Percentiles rank a stretch among this genome's conserved stretches.
Conservation (phyloP, 1,140 invertebrate genomes). For the Leptinotarsa texana region DNA sequence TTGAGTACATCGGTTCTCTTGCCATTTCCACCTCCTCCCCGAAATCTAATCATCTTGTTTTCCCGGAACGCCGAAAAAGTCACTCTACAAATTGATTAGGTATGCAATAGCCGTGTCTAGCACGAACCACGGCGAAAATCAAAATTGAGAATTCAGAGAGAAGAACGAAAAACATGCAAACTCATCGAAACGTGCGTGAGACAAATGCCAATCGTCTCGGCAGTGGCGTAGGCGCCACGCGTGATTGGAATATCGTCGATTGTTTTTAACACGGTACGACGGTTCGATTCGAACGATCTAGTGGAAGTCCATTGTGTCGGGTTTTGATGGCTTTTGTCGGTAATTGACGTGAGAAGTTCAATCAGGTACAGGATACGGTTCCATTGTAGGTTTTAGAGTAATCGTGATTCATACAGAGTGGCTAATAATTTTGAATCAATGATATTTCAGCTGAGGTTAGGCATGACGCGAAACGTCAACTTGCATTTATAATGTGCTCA, state of each 20-base stretch:
- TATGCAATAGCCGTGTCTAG: not conserved
- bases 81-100: not conserved
- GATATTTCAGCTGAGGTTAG: too few relatives aligned
- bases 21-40: too few relatives aligned
- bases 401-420: too few relatives aligned
- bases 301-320: conserved; percentile 8
- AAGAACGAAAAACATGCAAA: conserved; percentile 23
- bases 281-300: conserved; percentile 9
- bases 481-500: too few relatives aligned
- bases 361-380: too few relatives aligned
- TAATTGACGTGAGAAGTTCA: not conserved
- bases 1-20: too few relatives aligned
- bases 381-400: too few relatives aligned
- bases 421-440: too few relatives aligned
- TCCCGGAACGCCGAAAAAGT: not conserved
- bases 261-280: conserved; percentile 9
- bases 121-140: conserved; percentile 12
- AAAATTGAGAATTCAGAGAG: conserved; percentile 21
- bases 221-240: conserved; percentile 17
- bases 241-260: conserved; percentile 20
- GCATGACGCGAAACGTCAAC: too few relatives aligned
- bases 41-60: not conserved
- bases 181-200: conserved; percentile 21
- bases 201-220: conserved; percentile 20
- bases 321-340: not conserved